Base-by-base conservation (phyloP, 2,888 invertebrate species). In the Rosalia funebris region DNA sequence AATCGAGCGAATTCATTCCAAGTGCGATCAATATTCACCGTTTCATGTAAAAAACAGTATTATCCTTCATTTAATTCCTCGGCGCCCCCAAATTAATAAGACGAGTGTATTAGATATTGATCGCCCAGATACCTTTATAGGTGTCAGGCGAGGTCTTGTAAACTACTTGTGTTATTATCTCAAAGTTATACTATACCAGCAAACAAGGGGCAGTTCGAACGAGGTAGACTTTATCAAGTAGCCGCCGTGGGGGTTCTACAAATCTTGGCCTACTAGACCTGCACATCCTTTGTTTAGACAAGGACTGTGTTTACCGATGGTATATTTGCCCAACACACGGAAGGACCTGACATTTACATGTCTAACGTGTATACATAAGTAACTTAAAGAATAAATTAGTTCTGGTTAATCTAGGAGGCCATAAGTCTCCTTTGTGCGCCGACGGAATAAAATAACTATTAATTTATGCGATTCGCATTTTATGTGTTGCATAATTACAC, bases 271-370 rank as follows among this genome's bases (percentile, higher is more conserved):
- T 42, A 55, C 66, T 68, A 69, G 66, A 69, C 37, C 37, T 59
- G 60, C 59, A 71, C 70, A 73, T 75, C 75, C 76, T 74, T 72
- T 77, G 74, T 77, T 78, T 76, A 73, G 74, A 76, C 73, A 75
- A 73, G 69, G 66, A 63, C 72, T 71, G 71, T 76, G 75, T 77
- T 75, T 76, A 72, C 73, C 71, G 71, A 74, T 76, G 72, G 71
- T 78, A 76, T 77, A 77, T 78, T 77, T 74, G 74, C 71, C 70
- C 72, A 70, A 67, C 69, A 71, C 76, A 77, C 76, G 78, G 71
- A 74, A 77, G 59, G 66, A 63, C 62, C 57, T 62, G 68, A 69
- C 71, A 68, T 73, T 70, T 72, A 72, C 69, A 70, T 69, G 64
- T 71, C 69, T 72, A 60, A 63, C 62, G 64, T 63, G 64, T 63